A percentile compares a stretch with the other conserved stretches of the same genome.
Evolutionary conservation across 2,797 vertebrate genomes (phyloP).

Genomic region (Sebastes wilsoni): DNA sequence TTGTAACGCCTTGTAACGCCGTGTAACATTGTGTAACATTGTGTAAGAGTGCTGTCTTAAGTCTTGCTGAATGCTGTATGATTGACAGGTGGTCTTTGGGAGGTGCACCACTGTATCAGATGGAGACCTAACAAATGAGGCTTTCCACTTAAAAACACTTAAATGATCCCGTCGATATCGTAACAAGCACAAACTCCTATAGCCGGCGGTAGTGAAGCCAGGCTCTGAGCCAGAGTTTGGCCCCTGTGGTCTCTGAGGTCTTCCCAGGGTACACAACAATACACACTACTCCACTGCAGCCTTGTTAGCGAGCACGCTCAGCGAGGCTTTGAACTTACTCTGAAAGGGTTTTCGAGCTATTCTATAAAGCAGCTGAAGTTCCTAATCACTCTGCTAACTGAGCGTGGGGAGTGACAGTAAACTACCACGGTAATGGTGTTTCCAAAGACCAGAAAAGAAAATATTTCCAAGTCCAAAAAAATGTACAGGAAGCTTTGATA

Average conservation of each 20-base stretch:
- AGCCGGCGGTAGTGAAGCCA: background rate
- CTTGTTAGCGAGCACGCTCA: constrained; percentile 43
- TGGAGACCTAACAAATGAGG: background rate
- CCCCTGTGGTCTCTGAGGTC: constrained; percentile 35
- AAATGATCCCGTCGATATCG: background rate
- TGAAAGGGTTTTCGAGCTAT: constrained; percentile 29
- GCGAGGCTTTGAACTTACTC: constrained; percentile 32
- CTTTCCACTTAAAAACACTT: background rate
- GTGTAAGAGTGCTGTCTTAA: background rate
- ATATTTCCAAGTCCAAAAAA: background rate
- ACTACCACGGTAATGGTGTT: background rate
- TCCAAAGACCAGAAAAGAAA: background rate
- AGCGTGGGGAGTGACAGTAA: background rate
- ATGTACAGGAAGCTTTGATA: background rate
- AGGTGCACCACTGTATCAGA: background rate
- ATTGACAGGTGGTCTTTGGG: background rate
- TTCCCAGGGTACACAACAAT: constrained; percentile 20
- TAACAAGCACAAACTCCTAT: background rate
- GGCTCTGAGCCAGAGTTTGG: constrained; percentile 19
- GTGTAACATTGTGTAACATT: too few species aligned
- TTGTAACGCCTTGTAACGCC: too few species aligned
- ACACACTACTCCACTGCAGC: constrained; percentile 24
- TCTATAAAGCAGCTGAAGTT: constrained; percentile 45
- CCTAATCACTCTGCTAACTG: constrained; percentile 47
- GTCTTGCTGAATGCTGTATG: background rate